These are phyloP conservation scores for Pardosa pseudoannulata DNA, from an alignment of 2,888 invertebrate genomes.

Conservation along the genomic window DNA sequence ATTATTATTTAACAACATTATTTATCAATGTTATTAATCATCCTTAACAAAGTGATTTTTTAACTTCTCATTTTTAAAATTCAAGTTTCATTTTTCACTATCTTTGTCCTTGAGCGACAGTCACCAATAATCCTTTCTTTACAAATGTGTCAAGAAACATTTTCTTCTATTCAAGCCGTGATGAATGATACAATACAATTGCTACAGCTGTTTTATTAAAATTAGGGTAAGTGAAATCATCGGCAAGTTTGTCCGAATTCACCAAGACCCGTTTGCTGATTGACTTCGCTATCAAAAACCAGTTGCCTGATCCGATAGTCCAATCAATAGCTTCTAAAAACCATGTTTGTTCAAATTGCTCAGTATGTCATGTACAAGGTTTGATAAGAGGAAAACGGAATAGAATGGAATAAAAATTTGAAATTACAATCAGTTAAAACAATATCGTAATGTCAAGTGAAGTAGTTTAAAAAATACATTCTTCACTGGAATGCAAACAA, in stretches of 20 bases:
- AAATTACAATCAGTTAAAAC: too few relatives aligned
- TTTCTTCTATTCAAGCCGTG: background rate
- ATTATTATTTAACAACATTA: too few relatives aligned
- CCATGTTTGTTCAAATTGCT: conserved; percentile 6
- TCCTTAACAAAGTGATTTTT: too few relatives aligned
- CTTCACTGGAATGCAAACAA: too few relatives aligned
- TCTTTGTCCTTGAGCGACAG: too few relatives aligned
- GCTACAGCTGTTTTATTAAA: background rate
- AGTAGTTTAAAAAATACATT: too few relatives aligned
- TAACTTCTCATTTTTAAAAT: too few relatives aligned
- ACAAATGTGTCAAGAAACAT: background rate
- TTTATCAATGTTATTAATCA: too few relatives aligned
- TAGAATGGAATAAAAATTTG: too few relatives aligned
- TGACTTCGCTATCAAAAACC: background rate
- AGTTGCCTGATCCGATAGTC: background rate
- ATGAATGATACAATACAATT: background rate
- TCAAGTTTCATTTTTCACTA: too few relatives aligned
- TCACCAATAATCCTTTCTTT: background rate
- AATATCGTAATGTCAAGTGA: too few relatives aligned
- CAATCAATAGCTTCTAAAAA: background rate
- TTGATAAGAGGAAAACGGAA: too few relatives aligned
- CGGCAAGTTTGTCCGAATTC: background rate
- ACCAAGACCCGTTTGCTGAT: background rate
- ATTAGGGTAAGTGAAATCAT: background rate
- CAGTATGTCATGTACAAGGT: conserved; percentile 44